A percentile compares a stretch with the other conserved stretches of the same genome.
These are phyloP conservation scores for Drosophila gaucha DNA, from an alignment of 2,888 invertebrate species.

Conservation along the genomic window DNA sequence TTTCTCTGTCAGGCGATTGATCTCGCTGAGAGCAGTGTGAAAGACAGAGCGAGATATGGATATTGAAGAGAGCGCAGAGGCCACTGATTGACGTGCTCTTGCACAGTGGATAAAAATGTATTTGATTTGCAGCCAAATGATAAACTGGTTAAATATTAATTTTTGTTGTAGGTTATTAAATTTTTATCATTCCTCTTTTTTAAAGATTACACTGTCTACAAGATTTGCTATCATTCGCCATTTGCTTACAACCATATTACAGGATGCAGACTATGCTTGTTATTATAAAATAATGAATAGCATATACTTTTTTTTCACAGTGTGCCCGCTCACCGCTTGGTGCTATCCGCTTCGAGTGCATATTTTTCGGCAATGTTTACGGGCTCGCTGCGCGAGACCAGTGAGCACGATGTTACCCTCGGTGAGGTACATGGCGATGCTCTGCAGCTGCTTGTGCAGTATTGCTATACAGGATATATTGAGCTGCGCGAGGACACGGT, in stretches of 20 bases:
- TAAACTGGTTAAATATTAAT: background rate
- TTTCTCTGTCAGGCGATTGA: slow-evolving; percentile 16
- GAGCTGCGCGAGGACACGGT: slow-evolving; percentile 96
- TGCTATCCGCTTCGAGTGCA: slow-evolving; percentile 95
- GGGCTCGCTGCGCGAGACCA: slow-evolving; percentile 92
- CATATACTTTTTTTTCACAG: slow-evolving; percentile 81
- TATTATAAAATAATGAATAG: background rate
- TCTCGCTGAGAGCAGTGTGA: slow-evolving; percentile 5
- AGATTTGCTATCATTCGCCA: background rate
- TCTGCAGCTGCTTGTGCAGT: slow-evolving; percentile 92
- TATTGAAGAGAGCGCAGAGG: slow-evolving; percentile 5
- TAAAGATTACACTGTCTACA: background rate
- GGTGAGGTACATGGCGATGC: slow-evolving; percentile 94
- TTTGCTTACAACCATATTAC: too few species aligned
- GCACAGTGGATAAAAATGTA: slow-evolving; percentile 30
- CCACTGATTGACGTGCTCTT: slow-evolving; percentile 39
- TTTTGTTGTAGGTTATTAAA: background rate
- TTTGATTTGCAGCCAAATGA: background rate
- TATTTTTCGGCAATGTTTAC: slow-evolving; percentile 99
- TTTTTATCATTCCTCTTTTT: background rate
- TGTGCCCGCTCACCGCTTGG: slow-evolving; percentile 93
- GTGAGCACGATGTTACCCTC: slow-evolving; percentile 92
- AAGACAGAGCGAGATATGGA: slow-evolving; percentile 5
- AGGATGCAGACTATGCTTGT: too few species aligned
- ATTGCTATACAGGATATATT: slow-evolving; percentile 93